Conservation (phyloP, 35 echinoderm and acorn worm species). For the Apostichopus japonicus region DNA sequence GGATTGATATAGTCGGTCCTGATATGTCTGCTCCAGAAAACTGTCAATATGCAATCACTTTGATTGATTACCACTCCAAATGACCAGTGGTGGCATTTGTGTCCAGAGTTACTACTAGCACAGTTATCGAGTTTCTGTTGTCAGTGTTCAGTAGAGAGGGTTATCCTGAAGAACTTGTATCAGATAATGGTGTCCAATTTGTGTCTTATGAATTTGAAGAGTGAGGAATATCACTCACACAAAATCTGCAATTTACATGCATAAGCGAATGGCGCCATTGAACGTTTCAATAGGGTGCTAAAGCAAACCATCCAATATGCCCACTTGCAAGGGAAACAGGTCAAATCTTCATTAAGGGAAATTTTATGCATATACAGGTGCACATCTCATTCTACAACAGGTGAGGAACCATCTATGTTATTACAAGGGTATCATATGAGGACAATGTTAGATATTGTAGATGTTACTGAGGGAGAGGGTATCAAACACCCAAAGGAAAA, state of each 20-base stretch:
- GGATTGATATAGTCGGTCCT: not conserved
- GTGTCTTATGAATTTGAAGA: conserved; percentile 8
- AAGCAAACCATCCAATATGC: not conserved
- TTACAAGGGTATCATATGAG: not conserved
- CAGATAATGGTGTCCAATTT: conserved; percentile 42
- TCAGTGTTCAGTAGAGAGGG: conserved; percentile 23
- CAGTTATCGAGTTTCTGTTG: not conserved
- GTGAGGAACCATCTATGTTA: not conserved
- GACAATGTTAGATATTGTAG: not conserved
- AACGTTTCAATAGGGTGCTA: conserved; percentile 10
- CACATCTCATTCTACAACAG: conserved; percentile 14
- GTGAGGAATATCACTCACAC: too few species aligned
- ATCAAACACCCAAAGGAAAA: not conserved
- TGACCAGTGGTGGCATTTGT: not conserved
- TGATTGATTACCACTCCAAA: conserved; percentile 19
- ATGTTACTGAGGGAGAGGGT: not conserved
- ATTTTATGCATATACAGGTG: not conserved
- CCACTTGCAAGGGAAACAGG: too few species aligned
- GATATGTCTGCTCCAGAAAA: not conserved
- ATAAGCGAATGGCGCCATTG: not conserved
- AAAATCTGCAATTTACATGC: conserved; percentile 15
- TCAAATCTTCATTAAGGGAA: not conserved
- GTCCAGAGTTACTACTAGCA: not conserved
- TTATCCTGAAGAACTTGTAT: conserved; percentile 11
- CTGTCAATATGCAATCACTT: conserved; percentile 8